Evolutionary conservation across 2,888 invertebrate species (phyloP), one percentile per base, ranked within the genome.

Genomic region (Molorchus minor): DNA sequence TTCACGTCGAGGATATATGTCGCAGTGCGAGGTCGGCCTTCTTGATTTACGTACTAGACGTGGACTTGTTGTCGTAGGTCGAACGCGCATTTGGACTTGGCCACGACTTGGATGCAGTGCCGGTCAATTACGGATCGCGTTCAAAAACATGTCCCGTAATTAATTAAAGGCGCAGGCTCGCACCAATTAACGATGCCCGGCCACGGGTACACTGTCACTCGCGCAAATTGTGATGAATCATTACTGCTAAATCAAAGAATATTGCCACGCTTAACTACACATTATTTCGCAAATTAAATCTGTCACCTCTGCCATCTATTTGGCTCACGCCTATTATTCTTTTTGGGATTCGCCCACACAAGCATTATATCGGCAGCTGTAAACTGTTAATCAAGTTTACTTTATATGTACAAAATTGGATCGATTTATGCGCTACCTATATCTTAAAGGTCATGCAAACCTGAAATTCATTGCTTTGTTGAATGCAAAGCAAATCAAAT

Each of bases 201-300:
- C 71, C 73, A 70, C 71, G 69, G 69, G 75, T 67, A 65, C 63
- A 60, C 72, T 74, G 75, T 74, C 76, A 74, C 70, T 71, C 64
- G 67, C 71, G 72, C 72, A 72, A 75, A 76, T 75, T 75, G 72
- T 74, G 75, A 76, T 74, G 71, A 75, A 75, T 75, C 74, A 73
- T 74, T 71, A 68, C 69, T 65, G 71, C 62, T 74, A 75, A 74
- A 75, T 75, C 74, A 73, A 74, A 73, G 69, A 71, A 70, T 67
- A 70, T 68, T 58, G 62, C 64, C 62, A 65, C 67, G 65, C 67
- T 67, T 60, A 60, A 65, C 67, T 65, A 61, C 67, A 70, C 65
- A 67, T 67, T 65, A 68, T 65, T 68, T 63, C 70, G 68, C 67
- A 68, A 70, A 70, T 70, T 68, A 66, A 47, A 67, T 64, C 68